Percentiles rank a stretch among this genome's conserved stretches.
Conservation (phyloP, 2,888 invertebrate species). For the Platycheirus albimanus region DNA sequence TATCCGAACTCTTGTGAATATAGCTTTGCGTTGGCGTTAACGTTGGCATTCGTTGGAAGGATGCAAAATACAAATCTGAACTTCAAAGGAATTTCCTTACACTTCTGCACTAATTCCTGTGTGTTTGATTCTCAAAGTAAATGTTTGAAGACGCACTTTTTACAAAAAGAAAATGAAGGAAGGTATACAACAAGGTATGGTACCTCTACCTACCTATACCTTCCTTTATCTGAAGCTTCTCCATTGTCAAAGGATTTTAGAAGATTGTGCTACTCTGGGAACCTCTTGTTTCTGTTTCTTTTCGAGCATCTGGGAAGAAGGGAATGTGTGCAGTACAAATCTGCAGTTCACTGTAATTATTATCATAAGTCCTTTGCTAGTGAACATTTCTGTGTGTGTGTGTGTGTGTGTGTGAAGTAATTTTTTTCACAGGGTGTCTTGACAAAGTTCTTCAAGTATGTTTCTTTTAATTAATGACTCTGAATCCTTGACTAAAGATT, state of each 20-base stretch:
- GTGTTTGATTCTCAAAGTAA: conserved; percentile 61
- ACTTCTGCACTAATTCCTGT: conserved; percentile 40
- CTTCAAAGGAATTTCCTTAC: conserved; percentile 67
- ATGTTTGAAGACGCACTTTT: conserved; percentile 67
- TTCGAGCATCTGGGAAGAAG: too few relatives aligned
- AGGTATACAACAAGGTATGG: too few relatives aligned
- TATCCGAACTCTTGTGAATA: conserved; percentile 1
- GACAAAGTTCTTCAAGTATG: too few relatives aligned
- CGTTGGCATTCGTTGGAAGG: too few relatives aligned
- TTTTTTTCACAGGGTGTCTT: background rate
- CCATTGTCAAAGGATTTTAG: conserved; percentile 55
- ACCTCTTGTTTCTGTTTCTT: background rate
- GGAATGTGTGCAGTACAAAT: background rate
- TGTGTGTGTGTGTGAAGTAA: background rate
- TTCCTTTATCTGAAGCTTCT: conserved; percentile 25
- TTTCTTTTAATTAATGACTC: too few relatives aligned
- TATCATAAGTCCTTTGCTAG: conserved; percentile 31
- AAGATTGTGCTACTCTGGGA: conserved; percentile 21
- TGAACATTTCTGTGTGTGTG: background rate
- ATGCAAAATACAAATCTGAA: conserved; percentile 53
- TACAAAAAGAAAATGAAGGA: conserved; percentile 17
- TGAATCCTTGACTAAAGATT: too few relatives aligned
- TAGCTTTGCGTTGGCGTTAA: conserved; percentile 17
- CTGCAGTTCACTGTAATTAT: conserved; percentile 27
- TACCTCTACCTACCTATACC: too few relatives aligned